Base-by-base conservation (phyloP, 92 coral and sea anemone species). In the Diadumene lineata region DNA sequence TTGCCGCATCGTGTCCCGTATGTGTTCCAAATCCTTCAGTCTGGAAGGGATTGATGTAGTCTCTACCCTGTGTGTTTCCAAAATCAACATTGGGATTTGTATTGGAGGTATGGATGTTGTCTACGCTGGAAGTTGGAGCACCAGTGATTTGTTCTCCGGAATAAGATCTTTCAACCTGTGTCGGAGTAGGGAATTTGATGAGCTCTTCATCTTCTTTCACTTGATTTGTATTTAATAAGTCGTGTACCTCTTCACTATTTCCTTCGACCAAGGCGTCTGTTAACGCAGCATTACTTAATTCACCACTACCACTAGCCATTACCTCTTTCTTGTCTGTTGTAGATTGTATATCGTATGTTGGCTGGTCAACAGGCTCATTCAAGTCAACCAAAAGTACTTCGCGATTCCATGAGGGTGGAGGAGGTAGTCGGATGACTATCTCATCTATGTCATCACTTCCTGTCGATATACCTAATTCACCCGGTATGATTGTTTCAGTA, bases 331-430 rank as follows among this genome's bases (percentile, higher is more conserved):
- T 10, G 70, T 23, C 16, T 0, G 31, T 22, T 22, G 33, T 18
- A 27, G 22, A 23, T 2, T 0, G 60, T 43, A 23, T 28, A 15
- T 78, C 69, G 26, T 23, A 22, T 29, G 69, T 29, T 0, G 31
- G 50, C 25, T 72, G 61, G 13, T 48, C 16, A 22, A 23, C 44
- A 50, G 68, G 7, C 31, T 58, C 51, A 55, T 48, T 1, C 16
- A 72, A 43, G 48, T 72, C 77, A 0, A 63, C 84, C 19, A 56
- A 46, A 17, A 67, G 76, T 27, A 19, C 43, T 7, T 51, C 70
- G 34, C 50, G 66, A 38, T 57, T 51, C 79, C 58, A 63, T 1
- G 46, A 69, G 16, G 87, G 83, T 60, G 87, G 87, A 10, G 87
- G 83, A 21, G 83, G 79, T 28, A 83, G 51, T n/a, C 64, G 77